Conservation (phyloP, 2,797 vertebrate genomes). For the Cyprinodon diabolis region DNA sequence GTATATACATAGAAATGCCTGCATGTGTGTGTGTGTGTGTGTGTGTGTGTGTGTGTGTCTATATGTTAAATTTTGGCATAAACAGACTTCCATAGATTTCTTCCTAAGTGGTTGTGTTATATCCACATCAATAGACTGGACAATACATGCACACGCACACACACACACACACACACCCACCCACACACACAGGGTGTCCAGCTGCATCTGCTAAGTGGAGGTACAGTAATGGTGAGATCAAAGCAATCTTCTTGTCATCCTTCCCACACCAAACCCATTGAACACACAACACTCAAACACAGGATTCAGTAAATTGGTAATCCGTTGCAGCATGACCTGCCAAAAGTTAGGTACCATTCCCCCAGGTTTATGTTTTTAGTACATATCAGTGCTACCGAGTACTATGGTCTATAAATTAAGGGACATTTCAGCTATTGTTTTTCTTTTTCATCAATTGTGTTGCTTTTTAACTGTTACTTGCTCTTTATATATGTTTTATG, state of each 20-base stretch:
- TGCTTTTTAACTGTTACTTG: background rate
- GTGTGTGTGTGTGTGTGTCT: too few species aligned
- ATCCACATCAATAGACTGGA: slow-evolving; percentile 13
- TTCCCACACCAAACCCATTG: slow-evolving; percentile 46
- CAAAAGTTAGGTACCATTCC: background rate
- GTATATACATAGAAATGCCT: too few species aligned
- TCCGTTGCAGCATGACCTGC: slow-evolving; percentile 34
- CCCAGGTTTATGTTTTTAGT: background rate
- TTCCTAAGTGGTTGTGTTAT: slow-evolving; percentile 2
- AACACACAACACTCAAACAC: slow-evolving; percentile 37
- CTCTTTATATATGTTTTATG: background rate
- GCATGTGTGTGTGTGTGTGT: too few species aligned
- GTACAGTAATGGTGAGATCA: slow-evolving; percentile 68
- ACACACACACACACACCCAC: slow-evolving; percentile 23
- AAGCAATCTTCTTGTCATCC: slow-evolving; percentile 59
- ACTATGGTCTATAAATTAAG: background rate
- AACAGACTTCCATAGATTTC: background rate
- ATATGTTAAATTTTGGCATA: background rate
- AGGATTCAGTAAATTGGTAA: slow-evolving; percentile 9
- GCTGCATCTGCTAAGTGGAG: slow-evolving; percentile 59
- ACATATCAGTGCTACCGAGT: background rate
- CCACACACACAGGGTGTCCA: slow-evolving; percentile 31
- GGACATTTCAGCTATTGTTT: background rate
- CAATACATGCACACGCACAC: slow-evolving; percentile 22
- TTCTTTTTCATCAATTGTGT: background rate